These are phyloP conservation scores for Andrena minutula DNA, from an alignment of 2,888 invertebrate species.

Conservation along the genomic window DNA sequence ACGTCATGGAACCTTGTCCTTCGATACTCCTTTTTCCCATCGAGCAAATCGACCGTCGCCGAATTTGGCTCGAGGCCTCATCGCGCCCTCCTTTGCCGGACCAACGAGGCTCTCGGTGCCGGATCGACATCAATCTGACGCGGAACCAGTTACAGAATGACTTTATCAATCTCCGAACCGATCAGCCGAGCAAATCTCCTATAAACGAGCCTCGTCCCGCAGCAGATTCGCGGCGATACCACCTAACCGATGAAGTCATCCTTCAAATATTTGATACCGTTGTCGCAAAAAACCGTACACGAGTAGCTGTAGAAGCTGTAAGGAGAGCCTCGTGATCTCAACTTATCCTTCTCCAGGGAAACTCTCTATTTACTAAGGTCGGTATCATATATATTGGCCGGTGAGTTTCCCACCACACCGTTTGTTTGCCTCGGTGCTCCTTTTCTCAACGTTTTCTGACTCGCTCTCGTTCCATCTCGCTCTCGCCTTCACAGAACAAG, in stretches of 20 bases:
- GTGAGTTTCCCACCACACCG: too few relatives aligned
- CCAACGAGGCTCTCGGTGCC: slow-evolving; percentile 47
- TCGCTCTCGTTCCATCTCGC: too few relatives aligned
- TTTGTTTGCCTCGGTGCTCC: too few relatives aligned
- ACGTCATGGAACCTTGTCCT: slow-evolving; percentile 22
- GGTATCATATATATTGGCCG: too few relatives aligned
- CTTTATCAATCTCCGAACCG: slow-evolving; percentile 60
- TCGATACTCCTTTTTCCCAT: slow-evolving; percentile 18
- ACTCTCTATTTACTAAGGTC: too few relatives aligned
- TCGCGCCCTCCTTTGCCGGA: slow-evolving; percentile 22
- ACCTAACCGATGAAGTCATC: slow-evolving; percentile 42
- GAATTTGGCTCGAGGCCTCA: slow-evolving; percentile 54
- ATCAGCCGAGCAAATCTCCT: slow-evolving; percentile 49
- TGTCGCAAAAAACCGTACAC: background rate
- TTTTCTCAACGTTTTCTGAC: too few relatives aligned
- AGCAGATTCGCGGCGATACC: slow-evolving; percentile 32
- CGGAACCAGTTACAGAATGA: slow-evolving; percentile 59
- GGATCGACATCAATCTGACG: slow-evolving; percentile 60
- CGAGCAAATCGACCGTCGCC: slow-evolving; percentile 57
- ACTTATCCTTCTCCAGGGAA: too few relatives aligned
- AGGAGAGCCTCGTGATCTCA: too few relatives aligned
- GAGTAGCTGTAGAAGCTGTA: slow-evolving; percentile 3
- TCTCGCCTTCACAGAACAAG: too few relatives aligned
- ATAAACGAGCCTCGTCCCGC: slow-evolving; percentile 30
- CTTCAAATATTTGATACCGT: slow-evolving; percentile 36